Percentiles rank a stretch among this genome's conserved stretches.
phyloP scores from a whole-genome alignment of 1,140 invertebrate genomes.

The Cryptotermes secundus region DNA sequence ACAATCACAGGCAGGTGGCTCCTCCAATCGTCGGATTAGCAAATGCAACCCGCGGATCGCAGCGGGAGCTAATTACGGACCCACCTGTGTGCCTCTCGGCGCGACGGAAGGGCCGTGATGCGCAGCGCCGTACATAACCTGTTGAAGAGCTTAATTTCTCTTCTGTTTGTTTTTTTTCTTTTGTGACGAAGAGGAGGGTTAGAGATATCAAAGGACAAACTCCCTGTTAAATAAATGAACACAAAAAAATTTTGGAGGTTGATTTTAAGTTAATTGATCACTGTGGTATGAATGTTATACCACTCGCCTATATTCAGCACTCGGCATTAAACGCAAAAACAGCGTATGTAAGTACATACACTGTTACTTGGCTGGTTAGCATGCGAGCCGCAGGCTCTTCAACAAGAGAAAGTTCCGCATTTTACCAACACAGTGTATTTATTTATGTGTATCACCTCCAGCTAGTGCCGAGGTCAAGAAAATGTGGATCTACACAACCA shows the following conservation, averaged over 20 bases:
- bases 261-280: slow-evolving; percentile 13
- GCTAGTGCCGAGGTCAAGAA: no score
- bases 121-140: neutral
- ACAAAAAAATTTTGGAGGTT: slow-evolving; percentile 13
- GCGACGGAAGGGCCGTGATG: neutral
- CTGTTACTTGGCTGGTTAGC: no score
- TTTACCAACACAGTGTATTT: no score
- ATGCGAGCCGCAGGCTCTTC: no score
- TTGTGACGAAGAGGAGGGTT: neutral
- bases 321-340: neutral
- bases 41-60: neutral
- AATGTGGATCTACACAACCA: no score
- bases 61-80: neutral
- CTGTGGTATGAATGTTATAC: neutral
- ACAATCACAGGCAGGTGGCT: neutral
- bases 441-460: no score
- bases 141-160: neutral
- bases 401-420: no score
- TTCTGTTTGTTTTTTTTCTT: neutral
- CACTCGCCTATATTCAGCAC: neutral
- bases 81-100: neutral
- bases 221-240: neutral
- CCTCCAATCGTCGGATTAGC: neutral
- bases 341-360: neutral
- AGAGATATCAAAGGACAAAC: neutral